These are phyloP conservation scores for Odontamblyopus lacepedii DNA, from an alignment of 2,797 vertebrate species.

Conservation along the genomic window DNA sequence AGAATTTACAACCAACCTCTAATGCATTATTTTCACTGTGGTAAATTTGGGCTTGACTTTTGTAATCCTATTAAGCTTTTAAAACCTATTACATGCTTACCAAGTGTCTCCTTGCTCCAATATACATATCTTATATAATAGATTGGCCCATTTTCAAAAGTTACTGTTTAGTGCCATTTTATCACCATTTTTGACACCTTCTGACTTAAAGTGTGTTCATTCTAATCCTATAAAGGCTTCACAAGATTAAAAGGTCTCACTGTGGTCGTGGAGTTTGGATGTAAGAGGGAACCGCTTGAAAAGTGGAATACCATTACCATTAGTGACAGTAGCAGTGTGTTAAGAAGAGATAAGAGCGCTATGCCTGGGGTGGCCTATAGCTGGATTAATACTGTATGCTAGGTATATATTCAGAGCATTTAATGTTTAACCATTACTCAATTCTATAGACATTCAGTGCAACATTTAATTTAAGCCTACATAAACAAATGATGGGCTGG, in stretches of 20 bases:
- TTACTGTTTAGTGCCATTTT: slow-evolving; percentile 7
- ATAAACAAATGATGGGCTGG: neutral
- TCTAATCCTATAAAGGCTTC: slow-evolving; percentile 50
- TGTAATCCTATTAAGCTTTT: slow-evolving; percentile 10
- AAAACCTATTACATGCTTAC: neutral
- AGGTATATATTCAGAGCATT: neutral
- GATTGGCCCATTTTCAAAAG: neutral
- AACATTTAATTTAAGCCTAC: neutral
- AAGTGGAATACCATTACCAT: slow-evolving; percentile 45
- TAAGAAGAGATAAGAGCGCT: slow-evolving; percentile 44
- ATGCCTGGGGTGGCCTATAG: neutral
- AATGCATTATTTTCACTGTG: neutral
- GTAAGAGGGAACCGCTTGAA: slow-evolving; percentile 14
- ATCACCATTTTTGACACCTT: slow-evolving; percentile 14
- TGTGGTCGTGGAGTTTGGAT: slow-evolving; percentile 16
- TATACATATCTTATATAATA: neutral
- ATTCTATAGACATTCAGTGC: neutral
- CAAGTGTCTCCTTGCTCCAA: neutral
- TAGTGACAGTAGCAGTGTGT: slow-evolving; percentile 35
- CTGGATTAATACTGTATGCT: slow-evolving; percentile 18
- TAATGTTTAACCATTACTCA: slow-evolving; percentile 1
- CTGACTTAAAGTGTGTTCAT: slow-evolving; percentile 40
- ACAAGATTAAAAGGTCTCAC: slow-evolving; percentile 43
- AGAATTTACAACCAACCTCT: neutral
- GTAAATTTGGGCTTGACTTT: slow-evolving; percentile 1